Evolutionary conservation across 2,113 vertebrate genomes (phyloP).

Genomic region (Megaptera novaeangliae): DNA sequence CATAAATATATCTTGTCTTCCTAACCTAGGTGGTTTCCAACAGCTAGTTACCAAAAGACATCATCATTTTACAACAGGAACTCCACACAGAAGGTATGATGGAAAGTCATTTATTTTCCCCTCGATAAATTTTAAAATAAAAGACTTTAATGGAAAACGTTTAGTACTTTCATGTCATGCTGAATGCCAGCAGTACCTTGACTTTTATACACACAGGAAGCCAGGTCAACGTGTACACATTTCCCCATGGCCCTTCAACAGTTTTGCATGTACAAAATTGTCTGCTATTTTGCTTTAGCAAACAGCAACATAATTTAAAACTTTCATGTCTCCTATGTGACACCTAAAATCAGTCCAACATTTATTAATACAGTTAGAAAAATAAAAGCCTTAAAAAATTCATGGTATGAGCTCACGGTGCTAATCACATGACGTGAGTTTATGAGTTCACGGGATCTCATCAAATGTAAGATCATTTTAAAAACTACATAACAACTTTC

Average conservation of each 20-base stretch:
- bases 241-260: background rate
- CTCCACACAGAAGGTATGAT: slow-evolving; percentile 58
- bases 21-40: background rate
- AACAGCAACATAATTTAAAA: slow-evolving; percentile 58
- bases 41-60: background rate
- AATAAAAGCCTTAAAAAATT: slow-evolving; percentile 55
- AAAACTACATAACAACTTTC: slow-evolving; percentile 52
- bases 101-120: slow-evolving; percentile 78
- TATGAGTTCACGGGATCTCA: background rate
- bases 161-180: background rate
- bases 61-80: slow-evolving; percentile 27
- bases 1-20: background rate
- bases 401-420: slow-evolving; percentile 26
- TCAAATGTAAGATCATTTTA: slow-evolving; percentile 49
- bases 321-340: background rate
- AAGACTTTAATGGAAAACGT: slow-evolving; percentile 24
- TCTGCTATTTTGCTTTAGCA: slow-evolving; percentile 43
- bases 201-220: background rate
- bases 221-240: background rate
- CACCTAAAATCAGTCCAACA: slow-evolving; percentile 36
- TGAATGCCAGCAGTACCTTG: background rate
- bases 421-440: background rate
- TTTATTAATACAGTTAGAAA: slow-evolving; percentile 73
- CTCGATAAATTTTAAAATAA: slow-evolving; percentile 63
- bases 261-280: slow-evolving; percentile 18